A percentile compares a stretch with the other conserved stretches of the same genome.
Conservation (phyloP, 2,888 invertebrate species). For the Meandrusa payeni region DNA sequence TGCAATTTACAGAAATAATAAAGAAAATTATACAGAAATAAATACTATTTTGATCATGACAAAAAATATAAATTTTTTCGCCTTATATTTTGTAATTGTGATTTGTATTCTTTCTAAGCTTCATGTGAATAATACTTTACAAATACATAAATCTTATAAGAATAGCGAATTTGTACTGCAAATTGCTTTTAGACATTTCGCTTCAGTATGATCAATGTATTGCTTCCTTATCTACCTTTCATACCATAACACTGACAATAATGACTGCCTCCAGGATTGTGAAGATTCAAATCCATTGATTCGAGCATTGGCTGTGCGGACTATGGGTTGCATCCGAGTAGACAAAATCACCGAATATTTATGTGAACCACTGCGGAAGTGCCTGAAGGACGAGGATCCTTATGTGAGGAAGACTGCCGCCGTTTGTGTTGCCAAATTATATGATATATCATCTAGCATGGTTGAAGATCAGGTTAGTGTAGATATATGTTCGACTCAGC, state of each 20-base stretch:
- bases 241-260: slow-evolving; percentile 19
- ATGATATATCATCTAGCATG: slow-evolving; percentile 94
- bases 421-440: slow-evolving; percentile 99
- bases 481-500: no score
- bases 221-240: slow-evolving; percentile 51
- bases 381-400: slow-evolving; percentile 97
- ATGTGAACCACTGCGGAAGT: slow-evolving; percentile 97
- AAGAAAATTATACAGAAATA: no score
- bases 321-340: slow-evolving; percentile 99
- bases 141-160: no score
- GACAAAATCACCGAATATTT: slow-evolving; percentile 99
- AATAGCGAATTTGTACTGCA: slow-evolving; percentile 41
- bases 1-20: no score
- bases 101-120: no score
- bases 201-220: slow-evolving; percentile 61
- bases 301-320: slow-evolving; percentile 97
- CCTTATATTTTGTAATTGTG: no score
- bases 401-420: slow-evolving; percentile 99
- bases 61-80: no score
- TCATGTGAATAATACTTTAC: no score
- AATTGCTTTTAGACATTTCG: slow-evolving; percentile 57
- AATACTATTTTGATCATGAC: no score
- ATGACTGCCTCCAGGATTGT: slow-evolving; percentile 88
- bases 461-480: slow-evolving; percentile 78
- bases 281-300: slow-evolving; percentile 99